A percentile compares a stretch with the other conserved stretches of the same genome.
Conservation (phyloP, 1,140 invertebrate species). For the Scaptomyza pallida region DNA sequence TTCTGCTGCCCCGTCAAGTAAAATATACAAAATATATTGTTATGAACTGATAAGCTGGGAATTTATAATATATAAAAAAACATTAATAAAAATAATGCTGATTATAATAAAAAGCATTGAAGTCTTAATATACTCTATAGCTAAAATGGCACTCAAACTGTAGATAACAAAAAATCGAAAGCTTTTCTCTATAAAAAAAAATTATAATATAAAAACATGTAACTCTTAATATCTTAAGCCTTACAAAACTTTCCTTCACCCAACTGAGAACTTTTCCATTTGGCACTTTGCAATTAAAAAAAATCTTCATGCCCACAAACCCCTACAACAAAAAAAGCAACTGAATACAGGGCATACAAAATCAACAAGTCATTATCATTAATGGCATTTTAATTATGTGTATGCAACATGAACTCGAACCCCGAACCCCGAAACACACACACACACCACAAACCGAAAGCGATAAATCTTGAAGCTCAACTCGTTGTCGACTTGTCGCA, state of each 20-base stretch:
- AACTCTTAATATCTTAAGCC: neutral
- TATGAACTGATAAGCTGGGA: constrained; percentile 5
- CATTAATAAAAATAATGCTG: neutral
- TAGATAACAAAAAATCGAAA: no score
- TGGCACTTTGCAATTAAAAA: constrained; percentile 18
- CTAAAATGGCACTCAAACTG: no score
- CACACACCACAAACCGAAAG: neutral
- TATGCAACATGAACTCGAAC: constrained; percentile 62
- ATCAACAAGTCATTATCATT: constrained; percentile 66
- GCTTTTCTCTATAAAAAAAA: neutral
- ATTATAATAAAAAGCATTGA: neutral
- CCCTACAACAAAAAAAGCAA: neutral
- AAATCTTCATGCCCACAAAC: constrained; percentile 10
- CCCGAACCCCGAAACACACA: constrained; percentile 31
- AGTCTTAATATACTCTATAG: neutral
- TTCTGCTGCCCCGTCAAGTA: no score
- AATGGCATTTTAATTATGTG: constrained; percentile 58
- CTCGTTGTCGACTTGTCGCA: neutral
- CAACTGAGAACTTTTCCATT: neutral
- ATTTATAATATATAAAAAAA: neutral
- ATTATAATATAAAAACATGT: neutral
- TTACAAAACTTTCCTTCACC: neutral
- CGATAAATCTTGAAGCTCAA: constrained; percentile 58
- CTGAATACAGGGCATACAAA: constrained; percentile 8
- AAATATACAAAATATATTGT: no score